phyloP scores from a whole-genome alignment of 2,888 invertebrate species.

The Caenorhabditis afra region DNA sequence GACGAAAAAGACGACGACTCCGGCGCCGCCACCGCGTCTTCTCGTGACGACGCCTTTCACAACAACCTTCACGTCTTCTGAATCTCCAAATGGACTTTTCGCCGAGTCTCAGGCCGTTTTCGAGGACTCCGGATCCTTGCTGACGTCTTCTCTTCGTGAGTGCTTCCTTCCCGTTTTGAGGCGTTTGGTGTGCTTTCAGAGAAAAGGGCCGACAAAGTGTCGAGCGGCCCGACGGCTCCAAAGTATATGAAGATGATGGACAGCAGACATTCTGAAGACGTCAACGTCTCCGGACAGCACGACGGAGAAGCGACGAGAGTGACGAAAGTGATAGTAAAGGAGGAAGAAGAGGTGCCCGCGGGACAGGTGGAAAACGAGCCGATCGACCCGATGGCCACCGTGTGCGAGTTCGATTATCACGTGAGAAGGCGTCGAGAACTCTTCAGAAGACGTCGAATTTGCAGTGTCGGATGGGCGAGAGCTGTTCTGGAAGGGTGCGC shows the following conservation, averaged over 20 bases:
- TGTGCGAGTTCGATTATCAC: slow-evolving; percentile 67
- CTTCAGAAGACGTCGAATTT: slow-evolving; percentile 11
- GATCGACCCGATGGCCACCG: slow-evolving; percentile 66
- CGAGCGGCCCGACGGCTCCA: slow-evolving; percentile 22
- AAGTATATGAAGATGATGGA: slow-evolving; percentile 47
- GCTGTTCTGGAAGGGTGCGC: slow-evolving; percentile 60
- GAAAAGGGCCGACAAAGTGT: slow-evolving; percentile 29
- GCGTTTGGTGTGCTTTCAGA: slow-evolving; percentile 4
- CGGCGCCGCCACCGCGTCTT: too few relatives aligned
- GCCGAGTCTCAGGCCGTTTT: slow-evolving; percentile 54
- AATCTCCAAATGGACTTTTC: slow-evolving; percentile 8
- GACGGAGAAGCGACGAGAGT: slow-evolving; percentile 40
- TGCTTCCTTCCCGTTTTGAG: neutral
- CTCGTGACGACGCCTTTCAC: too few relatives aligned
- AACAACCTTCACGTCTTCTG: neutral
- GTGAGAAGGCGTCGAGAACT: slow-evolving; percentile 26
- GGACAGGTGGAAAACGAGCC: slow-evolving; percentile 32
- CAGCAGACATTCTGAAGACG: neutral
- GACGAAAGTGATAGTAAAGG: slow-evolving; percentile 37
- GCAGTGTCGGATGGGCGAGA: slow-evolving; percentile 70
- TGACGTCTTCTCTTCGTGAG: slow-evolving; percentile 39
- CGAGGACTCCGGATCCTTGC: slow-evolving; percentile 17
- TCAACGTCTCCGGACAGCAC: slow-evolving; percentile 18
- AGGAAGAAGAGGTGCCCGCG: neutral
- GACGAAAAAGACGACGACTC: slow-evolving; percentile 28